phyloP scores from a whole-genome alignment of 2,113 vertebrate genomes.

The Trematocara nigrifrons region DNA sequence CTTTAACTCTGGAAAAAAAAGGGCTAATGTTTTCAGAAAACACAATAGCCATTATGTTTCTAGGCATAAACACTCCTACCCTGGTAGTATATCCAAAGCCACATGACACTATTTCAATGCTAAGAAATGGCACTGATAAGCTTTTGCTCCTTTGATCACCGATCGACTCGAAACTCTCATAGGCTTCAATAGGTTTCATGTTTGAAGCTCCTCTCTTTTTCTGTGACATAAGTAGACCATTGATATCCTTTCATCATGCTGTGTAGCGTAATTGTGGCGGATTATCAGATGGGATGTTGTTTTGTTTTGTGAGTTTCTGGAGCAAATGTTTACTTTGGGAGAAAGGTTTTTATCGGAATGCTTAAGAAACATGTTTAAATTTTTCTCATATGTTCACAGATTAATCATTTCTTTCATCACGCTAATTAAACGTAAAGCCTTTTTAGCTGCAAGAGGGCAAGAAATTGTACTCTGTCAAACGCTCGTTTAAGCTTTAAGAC shows the following conservation, averaged over 20 bases:
- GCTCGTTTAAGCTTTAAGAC: not conserved
- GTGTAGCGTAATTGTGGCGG: conserved; percentile 51
- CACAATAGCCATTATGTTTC: conserved; percentile 63
- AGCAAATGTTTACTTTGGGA: conserved; percentile 42
- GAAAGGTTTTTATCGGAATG: conserved; percentile 35
- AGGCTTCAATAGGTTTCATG: conserved; percentile 58
- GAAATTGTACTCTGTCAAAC: not conserved
- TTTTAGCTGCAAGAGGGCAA: not conserved
- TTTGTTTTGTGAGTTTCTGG: conserved; percentile 54
- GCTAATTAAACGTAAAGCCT: conserved; percentile 4
- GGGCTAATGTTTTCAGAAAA: conserved; percentile 48
- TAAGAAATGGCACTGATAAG: conserved; percentile 57
- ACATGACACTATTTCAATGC: conserved; percentile 39
- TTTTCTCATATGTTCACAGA: conserved; percentile 20
- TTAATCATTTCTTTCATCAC: conserved; percentile 32
- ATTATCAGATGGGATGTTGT: conserved; percentile 58
- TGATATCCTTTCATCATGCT: conserved; percentile 62
- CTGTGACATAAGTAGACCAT: conserved; percentile 67
- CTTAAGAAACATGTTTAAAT: conserved; percentile 32
- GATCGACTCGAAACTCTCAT: conserved; percentile 52
- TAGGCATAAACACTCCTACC: conserved; percentile 29
- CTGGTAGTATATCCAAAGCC: conserved; percentile 16
- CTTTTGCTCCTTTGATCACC: conserved; percentile 59
- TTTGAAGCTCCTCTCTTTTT: conserved; percentile 61
- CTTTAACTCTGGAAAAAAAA: conserved; percentile 38